Evolutionary conservation across 23 tunicate species (phyloP).

Genomic region (Clavelina lepadiformis): DNA sequence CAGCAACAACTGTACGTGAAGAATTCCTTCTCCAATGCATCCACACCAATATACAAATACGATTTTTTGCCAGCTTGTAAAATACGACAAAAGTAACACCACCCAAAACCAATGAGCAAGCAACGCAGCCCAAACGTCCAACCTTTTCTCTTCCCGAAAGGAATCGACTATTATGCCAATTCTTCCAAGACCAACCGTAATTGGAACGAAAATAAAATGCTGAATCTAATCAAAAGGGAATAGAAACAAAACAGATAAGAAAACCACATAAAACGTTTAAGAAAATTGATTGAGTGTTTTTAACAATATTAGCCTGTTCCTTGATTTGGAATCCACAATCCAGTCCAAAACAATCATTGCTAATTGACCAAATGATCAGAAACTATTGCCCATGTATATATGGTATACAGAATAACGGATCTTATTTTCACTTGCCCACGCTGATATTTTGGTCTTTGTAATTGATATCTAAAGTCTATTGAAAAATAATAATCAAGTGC

Average conservation of each 20-base stretch:
- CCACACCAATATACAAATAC: conserved; percentile 50
- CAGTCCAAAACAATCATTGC: too few relatives aligned
- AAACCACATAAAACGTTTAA: not conserved
- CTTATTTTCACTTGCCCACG: too few relatives aligned
- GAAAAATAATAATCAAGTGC: too few relatives aligned
- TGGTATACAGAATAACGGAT: too few relatives aligned
- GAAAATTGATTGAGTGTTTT: too few relatives aligned
- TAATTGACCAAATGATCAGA: too few relatives aligned
- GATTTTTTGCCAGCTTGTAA: conserved; percentile 11
- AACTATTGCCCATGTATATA: too few relatives aligned
- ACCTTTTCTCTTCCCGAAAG: conserved; percentile 35
- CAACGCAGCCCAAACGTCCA: conserved; percentile 85
- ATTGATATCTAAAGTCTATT: too few relatives aligned
- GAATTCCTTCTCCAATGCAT: conserved; percentile 65
- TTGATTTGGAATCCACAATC: too few relatives aligned
- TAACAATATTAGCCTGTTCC: too few relatives aligned
- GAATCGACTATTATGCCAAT: conserved; percentile 69
- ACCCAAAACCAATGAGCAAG: conserved; percentile 48
- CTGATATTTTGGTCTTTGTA: too few relatives aligned
- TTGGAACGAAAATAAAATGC: conserved; percentile 60
- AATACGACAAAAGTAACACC: conserved; percentile 12
- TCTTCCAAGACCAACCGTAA: conserved; percentile 52
- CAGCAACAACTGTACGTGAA: conserved; percentile 73
- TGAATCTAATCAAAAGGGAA: conserved; percentile 55
- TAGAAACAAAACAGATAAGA: not conserved